phyloP scores from a whole-genome alignment of 1,140 invertebrate species.

The Heliconius nattereri region DNA sequence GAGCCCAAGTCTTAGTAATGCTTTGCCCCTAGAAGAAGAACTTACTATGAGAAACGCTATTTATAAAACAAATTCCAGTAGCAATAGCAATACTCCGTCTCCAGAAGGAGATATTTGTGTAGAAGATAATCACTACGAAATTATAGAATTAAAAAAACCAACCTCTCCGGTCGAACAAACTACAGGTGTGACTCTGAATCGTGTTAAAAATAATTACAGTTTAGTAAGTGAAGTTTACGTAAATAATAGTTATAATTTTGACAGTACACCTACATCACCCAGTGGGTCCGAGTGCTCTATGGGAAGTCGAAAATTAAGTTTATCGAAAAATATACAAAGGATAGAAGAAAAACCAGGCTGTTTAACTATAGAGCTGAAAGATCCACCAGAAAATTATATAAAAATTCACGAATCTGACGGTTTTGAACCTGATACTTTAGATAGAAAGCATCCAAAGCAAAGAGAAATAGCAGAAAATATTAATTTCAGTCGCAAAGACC shows the following conservation, averaged over 20 bases:
- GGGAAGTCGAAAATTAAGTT: constrained; percentile 72
- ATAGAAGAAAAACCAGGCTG: constrained; percentile 85
- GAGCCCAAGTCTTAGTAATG: constrained; percentile 85
- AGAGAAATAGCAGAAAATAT: constrained; percentile 68
- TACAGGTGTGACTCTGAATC: constrained; percentile 40
- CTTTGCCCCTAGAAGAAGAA: constrained; percentile 89
- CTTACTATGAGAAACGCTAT: constrained; percentile 88
- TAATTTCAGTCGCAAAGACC: constrained; percentile 65
- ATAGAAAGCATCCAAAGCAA: constrained; percentile 88
- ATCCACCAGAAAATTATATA: constrained; percentile 86
- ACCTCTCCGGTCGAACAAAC: constrained; percentile 29
- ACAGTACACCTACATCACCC: constrained; percentile 83
- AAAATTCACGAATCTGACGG: constrained; percentile 87
- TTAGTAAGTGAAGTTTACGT: constrained; percentile 90
- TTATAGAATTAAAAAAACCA: constrained; percentile 63
- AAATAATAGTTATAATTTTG: constrained; percentile 87
- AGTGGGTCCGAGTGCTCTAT: constrained; percentile 84
- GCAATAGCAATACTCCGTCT: constrained; percentile 83
- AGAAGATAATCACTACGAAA: constrained; percentile 79
- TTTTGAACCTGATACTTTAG: constrained; percentile 92
- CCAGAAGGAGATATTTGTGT: constrained; percentile 76
- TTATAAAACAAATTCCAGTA: constrained; percentile 81
- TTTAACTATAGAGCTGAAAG: constrained; percentile 90
- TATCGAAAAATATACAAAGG: constrained; percentile 80
- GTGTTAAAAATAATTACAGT: constrained; percentile 81